Evolutionary conservation across 2,113 vertebrate genomes (phyloP).

Genomic region (Prietella phreatophila): DNA sequence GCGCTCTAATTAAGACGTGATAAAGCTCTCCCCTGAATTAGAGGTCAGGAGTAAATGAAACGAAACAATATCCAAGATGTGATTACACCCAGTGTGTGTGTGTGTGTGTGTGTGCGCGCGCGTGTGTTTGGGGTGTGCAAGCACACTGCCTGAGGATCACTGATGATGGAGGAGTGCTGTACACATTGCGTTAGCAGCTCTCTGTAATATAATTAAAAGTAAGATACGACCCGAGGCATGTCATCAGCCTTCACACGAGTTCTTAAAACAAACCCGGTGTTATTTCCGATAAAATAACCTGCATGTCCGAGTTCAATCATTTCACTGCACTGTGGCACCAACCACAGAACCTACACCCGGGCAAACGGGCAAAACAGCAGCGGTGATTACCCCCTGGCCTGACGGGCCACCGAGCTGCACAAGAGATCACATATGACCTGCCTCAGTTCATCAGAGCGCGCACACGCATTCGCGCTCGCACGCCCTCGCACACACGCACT

Average conservation of each 20-base stretch:
- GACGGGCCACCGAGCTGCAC: neutral
- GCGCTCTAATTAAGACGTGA: slow-evolving; percentile 73
- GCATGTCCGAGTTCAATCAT: neutral
- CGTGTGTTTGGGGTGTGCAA: neutral
- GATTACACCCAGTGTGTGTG: slow-evolving; percentile 37
- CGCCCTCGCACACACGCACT: neutral
- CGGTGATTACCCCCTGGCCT: neutral
- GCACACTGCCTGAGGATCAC: neutral
- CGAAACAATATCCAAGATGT: slow-evolving; percentile 57
- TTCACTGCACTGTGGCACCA: neutral
- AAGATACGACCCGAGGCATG: neutral
- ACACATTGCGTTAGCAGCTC: too few species aligned
- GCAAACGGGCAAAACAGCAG: neutral
- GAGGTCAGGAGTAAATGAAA: slow-evolving; percentile 66
- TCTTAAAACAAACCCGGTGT: neutral
- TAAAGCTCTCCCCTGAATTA: slow-evolving; percentile 67
- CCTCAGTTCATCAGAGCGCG: neutral
- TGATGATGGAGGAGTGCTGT: neutral
- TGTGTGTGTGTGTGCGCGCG: slow-evolving; percentile 23
- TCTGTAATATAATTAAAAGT: neutral
- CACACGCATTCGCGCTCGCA: neutral
- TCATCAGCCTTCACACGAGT: neutral
- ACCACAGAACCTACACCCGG: neutral
- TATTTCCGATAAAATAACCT: neutral
- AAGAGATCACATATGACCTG: neutral